Conservation (phyloP, 2,888 invertebrate genomes). For the Odontothrips loti region DNA sequence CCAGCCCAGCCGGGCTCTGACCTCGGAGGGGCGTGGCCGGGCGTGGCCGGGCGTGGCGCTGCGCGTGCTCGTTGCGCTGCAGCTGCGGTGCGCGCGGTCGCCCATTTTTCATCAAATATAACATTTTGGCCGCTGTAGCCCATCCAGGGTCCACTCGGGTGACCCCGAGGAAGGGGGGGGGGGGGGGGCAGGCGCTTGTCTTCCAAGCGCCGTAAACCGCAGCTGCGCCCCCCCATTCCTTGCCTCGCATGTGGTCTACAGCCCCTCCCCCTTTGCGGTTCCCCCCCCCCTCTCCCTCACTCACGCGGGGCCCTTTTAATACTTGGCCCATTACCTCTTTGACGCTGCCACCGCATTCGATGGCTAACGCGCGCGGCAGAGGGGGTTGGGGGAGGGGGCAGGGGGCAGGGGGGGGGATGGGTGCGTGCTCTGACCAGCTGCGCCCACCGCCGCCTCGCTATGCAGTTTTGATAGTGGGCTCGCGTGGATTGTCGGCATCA, state of each 20-base stretch:
- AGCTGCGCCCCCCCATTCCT: background rate
- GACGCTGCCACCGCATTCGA: background rate
- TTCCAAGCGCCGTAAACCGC: constrained; percentile 6
- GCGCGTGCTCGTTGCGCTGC: too few relatives aligned
- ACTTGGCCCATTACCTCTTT: background rate
- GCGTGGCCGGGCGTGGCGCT: too few relatives aligned
- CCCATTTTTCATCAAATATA: constrained; percentile 8
- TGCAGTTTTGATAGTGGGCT: background rate
- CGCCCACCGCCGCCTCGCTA: background rate
- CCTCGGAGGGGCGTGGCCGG: too few relatives aligned
- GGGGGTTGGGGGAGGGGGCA: background rate
- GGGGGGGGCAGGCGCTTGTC: constrained; percentile 1
- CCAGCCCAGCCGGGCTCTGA: too few relatives aligned
- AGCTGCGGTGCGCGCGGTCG: background rate
- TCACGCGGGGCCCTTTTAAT: background rate
- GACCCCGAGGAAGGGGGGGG: background rate
- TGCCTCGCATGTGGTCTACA: background rate
- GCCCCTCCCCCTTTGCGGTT: background rate
- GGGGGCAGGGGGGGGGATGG: background rate
- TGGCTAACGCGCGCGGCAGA: background rate
- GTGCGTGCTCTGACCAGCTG: background rate
- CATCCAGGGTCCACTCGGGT: background rate
- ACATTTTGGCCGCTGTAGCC: background rate
- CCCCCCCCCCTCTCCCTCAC: background rate
- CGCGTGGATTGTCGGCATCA: too few relatives aligned